These are phyloP conservation scores for Synergus laeviventris DNA, from an alignment of 2,888 invertebrate genomes.

Conservation along the genomic window DNA sequence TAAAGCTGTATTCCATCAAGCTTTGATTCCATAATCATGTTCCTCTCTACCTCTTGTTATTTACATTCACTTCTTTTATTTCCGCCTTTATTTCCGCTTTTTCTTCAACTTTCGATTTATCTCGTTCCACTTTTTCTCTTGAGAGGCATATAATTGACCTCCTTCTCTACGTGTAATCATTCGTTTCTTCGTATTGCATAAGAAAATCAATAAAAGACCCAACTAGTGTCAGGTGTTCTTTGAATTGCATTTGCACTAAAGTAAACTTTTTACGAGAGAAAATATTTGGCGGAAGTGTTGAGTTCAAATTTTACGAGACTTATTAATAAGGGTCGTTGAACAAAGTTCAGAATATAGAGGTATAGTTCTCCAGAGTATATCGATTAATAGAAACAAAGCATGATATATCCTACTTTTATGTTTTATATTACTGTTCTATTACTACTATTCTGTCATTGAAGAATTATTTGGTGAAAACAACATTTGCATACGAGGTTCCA, in stretches of 20 bases:
- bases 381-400: too few relatives aligned
- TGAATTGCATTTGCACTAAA: not conserved
- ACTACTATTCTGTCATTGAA: too few relatives aligned
- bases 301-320: not conserved
- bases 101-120: not conserved
- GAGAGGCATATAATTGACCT: constrained; percentile 32
- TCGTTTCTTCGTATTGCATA: constrained; percentile 28
- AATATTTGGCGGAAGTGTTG: not conserved
- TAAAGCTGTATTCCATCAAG: not conserved
- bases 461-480: too few relatives aligned
- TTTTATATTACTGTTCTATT: too few relatives aligned
- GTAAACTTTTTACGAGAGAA: not conserved
- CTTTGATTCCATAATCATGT: not conserved
- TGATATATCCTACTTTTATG: too few relatives aligned
- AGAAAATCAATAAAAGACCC: constrained; percentile 25
- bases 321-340: not conserved
- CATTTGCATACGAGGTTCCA: too few relatives aligned
- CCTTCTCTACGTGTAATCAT: constrained; percentile 22
- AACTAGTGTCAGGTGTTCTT: constrained; percentile 10
- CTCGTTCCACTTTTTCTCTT: constrained; percentile 18
- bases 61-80: not conserved
- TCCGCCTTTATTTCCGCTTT: not conserved
- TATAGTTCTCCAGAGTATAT: too few relatives aligned
- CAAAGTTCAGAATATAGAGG: not conserved
- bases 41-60: not conserved